Percentiles rank a stretch among this genome's conserved stretches.
Conservation (phyloP, 2,797 vertebrate genomes). For the Luscinia luscinia region DNA sequence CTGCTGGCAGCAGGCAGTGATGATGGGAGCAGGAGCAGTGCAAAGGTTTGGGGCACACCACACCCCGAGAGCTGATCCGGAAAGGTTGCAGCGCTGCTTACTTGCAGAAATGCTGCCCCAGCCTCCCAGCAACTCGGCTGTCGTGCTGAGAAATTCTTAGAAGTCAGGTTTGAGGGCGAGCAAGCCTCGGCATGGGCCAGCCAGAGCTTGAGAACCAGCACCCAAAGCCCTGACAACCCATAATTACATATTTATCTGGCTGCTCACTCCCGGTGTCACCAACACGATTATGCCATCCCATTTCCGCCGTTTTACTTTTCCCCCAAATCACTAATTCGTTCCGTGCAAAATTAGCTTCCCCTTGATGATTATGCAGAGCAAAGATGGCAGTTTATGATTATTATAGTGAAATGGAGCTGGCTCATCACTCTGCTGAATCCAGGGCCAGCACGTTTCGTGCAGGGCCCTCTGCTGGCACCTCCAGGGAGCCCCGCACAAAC, state of each 20-base stretch:
- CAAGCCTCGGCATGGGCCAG: not conserved
- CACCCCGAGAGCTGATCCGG: accelerated
- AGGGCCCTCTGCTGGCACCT: slow-evolving; percentile 59
- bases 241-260: not conserved
- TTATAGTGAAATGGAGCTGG: not conserved
- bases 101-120: accelerated
- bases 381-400: slow-evolving; percentile 37
- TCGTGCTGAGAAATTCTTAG: not conserved
- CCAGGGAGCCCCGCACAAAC: not conserved
- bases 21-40: not conserved
- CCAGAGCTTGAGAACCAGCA: not conserved
- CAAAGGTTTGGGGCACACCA: accelerated
- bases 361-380: not conserved
- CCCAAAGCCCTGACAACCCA: not conserved
- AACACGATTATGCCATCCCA: not conserved
- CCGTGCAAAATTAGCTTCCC: not conserved
- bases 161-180: not conserved
- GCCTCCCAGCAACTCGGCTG: not conserved
- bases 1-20: not conserved
- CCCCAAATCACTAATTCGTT: not conserved
- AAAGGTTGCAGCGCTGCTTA: accelerated
- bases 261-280: not conserved
- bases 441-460: not conserved
- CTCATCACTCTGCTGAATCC: not conserved
- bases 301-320: not conserved